phyloP scores from a whole-genome alignment of 2,113 vertebrate genomes.

The Antechinus flavipes region DNA sequence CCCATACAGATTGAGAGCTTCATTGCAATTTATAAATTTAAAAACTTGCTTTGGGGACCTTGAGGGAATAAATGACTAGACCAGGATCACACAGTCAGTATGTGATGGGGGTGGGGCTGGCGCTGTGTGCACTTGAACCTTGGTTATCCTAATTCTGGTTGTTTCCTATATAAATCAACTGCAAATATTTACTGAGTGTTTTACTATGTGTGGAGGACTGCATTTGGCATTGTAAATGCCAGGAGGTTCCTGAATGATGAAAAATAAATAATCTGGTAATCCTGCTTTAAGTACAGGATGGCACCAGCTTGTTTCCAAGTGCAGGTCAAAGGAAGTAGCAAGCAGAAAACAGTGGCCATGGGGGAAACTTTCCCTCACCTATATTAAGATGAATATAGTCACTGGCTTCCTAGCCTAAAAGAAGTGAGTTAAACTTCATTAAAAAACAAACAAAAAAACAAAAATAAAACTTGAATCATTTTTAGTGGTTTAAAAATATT shows the following conservation, averaged over 20 bases:
- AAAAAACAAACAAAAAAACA: neutral
- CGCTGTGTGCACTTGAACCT: neutral
- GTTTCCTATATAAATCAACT: neutral
- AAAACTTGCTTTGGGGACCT: neutral
- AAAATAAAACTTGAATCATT: slow-evolving; percentile 22
- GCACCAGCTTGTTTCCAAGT: slow-evolving; percentile 3
- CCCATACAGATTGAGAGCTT: neutral
- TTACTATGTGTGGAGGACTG: neutral
- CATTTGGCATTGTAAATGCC: neutral
- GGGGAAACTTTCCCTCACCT: neutral
- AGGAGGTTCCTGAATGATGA: neutral
- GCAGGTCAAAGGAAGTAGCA: slow-evolving; percentile 36
- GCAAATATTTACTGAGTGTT: neutral
- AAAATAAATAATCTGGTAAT: slow-evolving; percentile 11
- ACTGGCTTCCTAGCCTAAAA: neutral
- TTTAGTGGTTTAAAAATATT: slow-evolving; percentile 15
- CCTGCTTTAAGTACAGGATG: slow-evolving; percentile 2
- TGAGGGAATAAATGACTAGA: neutral
- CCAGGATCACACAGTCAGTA: neutral
- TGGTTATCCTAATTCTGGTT: neutral
- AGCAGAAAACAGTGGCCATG: neutral
- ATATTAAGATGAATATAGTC: neutral
- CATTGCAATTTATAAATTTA: neutral
- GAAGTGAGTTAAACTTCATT: neutral
- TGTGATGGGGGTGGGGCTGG: neutral